These are phyloP conservation scores for Champsocephalus gunnari DNA, from an alignment of 2,797 vertebrate genomes.

Conservation along the genomic window DNA sequence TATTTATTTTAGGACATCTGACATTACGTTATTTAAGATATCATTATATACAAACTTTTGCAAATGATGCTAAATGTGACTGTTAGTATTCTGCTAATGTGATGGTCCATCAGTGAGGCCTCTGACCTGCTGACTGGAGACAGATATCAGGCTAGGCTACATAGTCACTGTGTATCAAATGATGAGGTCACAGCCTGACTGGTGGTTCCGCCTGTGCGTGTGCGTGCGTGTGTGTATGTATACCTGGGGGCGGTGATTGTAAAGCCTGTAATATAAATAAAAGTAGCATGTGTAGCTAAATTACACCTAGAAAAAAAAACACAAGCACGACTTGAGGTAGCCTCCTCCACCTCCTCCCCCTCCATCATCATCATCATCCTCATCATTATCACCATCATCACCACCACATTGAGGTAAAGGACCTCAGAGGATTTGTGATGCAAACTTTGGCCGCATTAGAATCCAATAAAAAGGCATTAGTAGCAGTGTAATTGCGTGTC, in stretches of 20 bases:
- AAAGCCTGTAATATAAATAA: slow-evolving; percentile 17
- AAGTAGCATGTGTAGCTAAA: slow-evolving; percentile 35
- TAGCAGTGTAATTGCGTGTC: slow-evolving; percentile 38
- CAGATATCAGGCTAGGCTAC: slow-evolving; percentile 21
- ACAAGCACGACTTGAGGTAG: slow-evolving; percentile 60
- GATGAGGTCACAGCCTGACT: slow-evolving; percentile 29
- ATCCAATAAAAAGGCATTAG: neutral
- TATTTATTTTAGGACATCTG: neutral
- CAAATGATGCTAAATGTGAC: no score
- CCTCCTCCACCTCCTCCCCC: slow-evolving; percentile 27
- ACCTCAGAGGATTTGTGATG: neutral
- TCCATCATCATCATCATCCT: neutral
- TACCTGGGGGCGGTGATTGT: slow-evolving; percentile 6
- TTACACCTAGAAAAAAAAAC: slow-evolving; percentile 1
- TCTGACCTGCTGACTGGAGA: slow-evolving; percentile 43
- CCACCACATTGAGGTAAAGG: neutral
- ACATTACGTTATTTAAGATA: no score
- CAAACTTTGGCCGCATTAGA: neutral
- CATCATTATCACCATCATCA: slow-evolving; percentile 7
- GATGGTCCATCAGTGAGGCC: slow-evolving; percentile 50
- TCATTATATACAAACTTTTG: no score
- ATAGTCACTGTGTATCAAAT: slow-evolving; percentile 13
- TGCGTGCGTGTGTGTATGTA: slow-evolving; percentile 2
- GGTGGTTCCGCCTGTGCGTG: neutral
- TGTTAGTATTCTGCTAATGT: neutral